Evolutionary conservation across 2,888 invertebrate genomes (phyloP), one percentile per base, ranked within the genome.

Genomic region (Pseudococcus viburni): DNA sequence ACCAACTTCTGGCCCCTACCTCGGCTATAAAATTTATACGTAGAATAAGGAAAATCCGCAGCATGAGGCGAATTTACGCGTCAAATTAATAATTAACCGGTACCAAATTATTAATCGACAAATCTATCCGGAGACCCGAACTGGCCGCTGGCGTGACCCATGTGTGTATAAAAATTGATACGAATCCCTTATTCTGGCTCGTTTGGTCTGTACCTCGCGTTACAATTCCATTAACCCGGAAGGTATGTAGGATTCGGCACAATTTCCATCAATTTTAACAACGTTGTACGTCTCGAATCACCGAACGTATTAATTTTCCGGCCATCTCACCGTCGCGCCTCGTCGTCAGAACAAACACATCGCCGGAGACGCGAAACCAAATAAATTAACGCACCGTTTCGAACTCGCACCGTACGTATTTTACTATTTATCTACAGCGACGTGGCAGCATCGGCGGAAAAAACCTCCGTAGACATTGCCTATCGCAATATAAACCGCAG

Each of bases 231-330:
- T 73, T 73, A 73, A 73, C 73, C 33, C 22, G 9, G 11, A 64
- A 11, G 11, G 64, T 59, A 59, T 59, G 15, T 26, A n/a, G 11
- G 17, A 73, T 26, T 33, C 33, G 33, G 39, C 73, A 7, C 3
- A 73, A 15, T 73, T 73, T 73, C 64, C 73, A 73, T 73, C 73
- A 73, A 73, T 73, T 73, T 73, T 73, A 39, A 73, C 73, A 73
- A 33, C 73, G 33, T 73, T 73, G 73, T 68, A 68, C 68, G 55
- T n/a, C 19, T 11, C 73, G 33, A 73, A 73, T 73, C 73, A 39
- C 73, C 73, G 33, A 73, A 73, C 33, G 33, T 73, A 73, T 73
- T 73, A 33, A 73, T 73, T 73, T 33, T 73, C 22, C 73, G 9
- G 33, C 73, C 73, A 17, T 33, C 33, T 33, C 33, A 5, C 8